Evolutionary conservation across 2,888 invertebrate species (phyloP).

Genomic region (Allacma fusca): DNA sequence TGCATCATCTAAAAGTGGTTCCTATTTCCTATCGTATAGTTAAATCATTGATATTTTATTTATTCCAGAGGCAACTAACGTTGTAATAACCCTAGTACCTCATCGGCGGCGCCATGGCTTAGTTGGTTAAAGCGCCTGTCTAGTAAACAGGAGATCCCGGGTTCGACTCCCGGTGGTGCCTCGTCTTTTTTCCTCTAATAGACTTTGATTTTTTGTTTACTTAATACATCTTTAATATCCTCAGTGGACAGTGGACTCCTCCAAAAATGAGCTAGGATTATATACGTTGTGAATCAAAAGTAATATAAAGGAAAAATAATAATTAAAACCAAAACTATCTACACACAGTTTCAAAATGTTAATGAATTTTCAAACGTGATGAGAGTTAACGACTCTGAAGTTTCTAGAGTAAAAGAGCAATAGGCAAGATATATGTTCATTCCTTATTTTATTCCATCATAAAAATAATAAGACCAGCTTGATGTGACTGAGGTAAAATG

Average conservation of each 20-base stretch:
- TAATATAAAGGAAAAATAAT: too few species aligned
- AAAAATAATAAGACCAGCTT: constrained; percentile 16
- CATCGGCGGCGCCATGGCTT: constrained; percentile 37
- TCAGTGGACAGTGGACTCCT: too few species aligned
- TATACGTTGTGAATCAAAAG: too few species aligned
- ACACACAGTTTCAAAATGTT: too few species aligned
- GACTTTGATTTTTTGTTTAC: background rate
- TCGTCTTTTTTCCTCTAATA: background rate
- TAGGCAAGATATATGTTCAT: background rate
- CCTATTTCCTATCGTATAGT: too few species aligned
- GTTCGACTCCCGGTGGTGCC: constrained; percentile 44
- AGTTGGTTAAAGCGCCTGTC: constrained; percentile 45
- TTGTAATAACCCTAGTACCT: background rate
- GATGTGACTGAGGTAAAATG: background rate
- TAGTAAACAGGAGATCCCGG: constrained; percentile 45
- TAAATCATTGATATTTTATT: too few species aligned
- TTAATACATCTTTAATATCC: too few species aligned
- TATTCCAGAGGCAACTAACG: background rate
- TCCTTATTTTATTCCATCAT: background rate
- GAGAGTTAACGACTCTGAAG: background rate
- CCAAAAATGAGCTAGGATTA: too few species aligned
- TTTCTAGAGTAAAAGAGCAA: background rate
- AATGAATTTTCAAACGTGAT: background rate
- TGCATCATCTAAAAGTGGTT: too few species aligned
- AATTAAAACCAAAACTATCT: too few species aligned